Conservation (phyloP, 2,888 invertebrate genomes). For the Limnephilus lunatus region DNA sequence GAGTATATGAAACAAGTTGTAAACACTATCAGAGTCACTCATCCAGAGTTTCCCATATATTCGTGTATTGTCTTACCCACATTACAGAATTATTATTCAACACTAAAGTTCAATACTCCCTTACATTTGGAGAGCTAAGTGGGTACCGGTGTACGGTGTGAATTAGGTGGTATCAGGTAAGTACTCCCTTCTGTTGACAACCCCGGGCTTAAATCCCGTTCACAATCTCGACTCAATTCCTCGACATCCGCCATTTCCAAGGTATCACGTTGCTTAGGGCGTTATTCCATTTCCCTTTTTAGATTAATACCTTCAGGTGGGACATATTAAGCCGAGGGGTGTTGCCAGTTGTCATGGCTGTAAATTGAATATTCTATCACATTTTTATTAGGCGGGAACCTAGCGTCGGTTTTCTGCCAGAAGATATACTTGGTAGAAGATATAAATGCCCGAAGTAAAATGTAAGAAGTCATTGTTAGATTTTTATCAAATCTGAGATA, state of each 20-base stretch:
- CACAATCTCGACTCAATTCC: not conserved
- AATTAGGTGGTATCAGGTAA: not conserved
- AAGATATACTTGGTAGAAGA: too few relatives aligned
- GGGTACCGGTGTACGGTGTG: not conserved
- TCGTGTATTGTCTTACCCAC: not conserved
- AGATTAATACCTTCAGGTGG: not conserved
- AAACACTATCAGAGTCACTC: too few relatives aligned
- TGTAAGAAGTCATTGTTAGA: too few relatives aligned
- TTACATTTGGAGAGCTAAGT: not conserved
- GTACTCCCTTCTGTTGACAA: not conserved
- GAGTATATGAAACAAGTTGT: too few relatives aligned
- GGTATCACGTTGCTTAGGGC: not conserved
- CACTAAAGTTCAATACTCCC: not conserved
- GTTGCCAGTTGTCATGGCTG: not conserved
- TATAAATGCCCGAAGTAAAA: too few relatives aligned
- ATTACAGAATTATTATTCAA: not conserved
- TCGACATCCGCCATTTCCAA: not conserved
- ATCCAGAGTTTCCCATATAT: not conserved
- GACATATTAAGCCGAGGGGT: not conserved
- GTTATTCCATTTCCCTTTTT: constrained; percentile 16
- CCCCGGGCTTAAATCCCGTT: not conserved
- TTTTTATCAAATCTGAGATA: too few relatives aligned
- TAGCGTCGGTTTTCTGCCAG: too few relatives aligned
- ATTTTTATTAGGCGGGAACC: not conserved
- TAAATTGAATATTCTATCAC: not conserved